Conservation (phyloP, 2,113 vertebrate species). For the Oryzias celebensis region DNA sequence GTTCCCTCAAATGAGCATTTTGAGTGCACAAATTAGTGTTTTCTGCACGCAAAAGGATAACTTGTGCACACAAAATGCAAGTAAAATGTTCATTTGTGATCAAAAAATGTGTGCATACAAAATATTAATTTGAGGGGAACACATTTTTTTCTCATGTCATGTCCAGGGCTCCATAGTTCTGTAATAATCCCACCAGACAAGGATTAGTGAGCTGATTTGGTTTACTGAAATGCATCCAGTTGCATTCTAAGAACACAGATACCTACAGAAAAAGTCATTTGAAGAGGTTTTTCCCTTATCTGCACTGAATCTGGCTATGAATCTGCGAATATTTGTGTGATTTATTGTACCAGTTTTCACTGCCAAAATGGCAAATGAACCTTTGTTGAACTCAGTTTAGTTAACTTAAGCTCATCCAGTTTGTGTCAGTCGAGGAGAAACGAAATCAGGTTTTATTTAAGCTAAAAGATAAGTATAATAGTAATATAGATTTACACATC, state of each 20-base stretch:
- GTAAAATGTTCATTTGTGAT: no score
- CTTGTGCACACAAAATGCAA: no score
- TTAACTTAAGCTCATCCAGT: slow-evolving; percentile 14
- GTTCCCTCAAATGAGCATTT: no score
- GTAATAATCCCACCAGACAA: slow-evolving; percentile 49
- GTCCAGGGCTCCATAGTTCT: slow-evolving; percentile 8
- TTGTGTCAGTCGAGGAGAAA: slow-evolving; percentile 34
- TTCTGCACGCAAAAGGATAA: no score
- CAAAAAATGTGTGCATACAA: no score
- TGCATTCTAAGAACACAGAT: slow-evolving; percentile 38
- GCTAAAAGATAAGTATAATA: slow-evolving; percentile 21
- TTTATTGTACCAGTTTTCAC: no score
- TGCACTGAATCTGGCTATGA: no score
- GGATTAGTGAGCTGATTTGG: slow-evolving; percentile 12
- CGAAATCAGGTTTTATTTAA: slow-evolving; percentile 25
- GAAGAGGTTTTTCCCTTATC: no score
- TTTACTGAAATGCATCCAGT: slow-evolving; percentile 23
- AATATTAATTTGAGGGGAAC: no score
- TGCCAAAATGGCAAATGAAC: slow-evolving; percentile 9
- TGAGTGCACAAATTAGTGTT: no score
- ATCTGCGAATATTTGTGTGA: no score
- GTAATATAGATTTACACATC: slow-evolving; percentile 51
- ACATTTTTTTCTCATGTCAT: no score
- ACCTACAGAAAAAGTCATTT: slow-evolving; percentile 8
- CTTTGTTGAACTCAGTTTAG: slow-evolving; percentile 28